Evolutionary conservation across 2,113 vertebrate species (phyloP).

Genomic region (Cinclus cinclus): DNA sequence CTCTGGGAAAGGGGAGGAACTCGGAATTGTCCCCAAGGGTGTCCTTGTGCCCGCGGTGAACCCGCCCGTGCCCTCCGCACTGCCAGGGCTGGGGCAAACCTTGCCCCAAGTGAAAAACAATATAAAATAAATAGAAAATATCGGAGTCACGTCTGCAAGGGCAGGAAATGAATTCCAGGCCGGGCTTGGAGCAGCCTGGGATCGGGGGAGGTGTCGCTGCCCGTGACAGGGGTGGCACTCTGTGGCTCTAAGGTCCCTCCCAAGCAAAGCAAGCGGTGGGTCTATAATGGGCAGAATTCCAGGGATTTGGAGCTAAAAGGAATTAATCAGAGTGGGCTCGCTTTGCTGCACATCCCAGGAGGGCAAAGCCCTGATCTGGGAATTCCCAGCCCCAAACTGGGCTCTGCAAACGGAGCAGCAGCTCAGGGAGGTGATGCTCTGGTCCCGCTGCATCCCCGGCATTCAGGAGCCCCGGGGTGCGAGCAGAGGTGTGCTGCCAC

Average conservation of each 20-base stretch:
- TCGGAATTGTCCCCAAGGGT: not conserved
- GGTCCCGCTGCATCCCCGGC: not conserved
- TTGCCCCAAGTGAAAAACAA: not conserved
- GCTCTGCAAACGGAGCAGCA: not conserved
- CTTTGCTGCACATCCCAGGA: accelerated
- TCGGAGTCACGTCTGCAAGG: not conserved
- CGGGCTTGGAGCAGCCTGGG: not conserved
- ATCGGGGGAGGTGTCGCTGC: accelerated
- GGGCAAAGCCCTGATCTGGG: not conserved
- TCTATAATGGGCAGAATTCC: not conserved
- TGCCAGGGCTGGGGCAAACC: not conserved
- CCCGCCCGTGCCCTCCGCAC: not conserved
- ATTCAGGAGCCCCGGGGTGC: not conserved
- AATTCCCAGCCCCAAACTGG: not conserved
- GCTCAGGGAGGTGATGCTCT: accelerated
- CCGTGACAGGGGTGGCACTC: not conserved
- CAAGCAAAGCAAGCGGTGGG: accelerated
- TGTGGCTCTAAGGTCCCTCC: not conserved
- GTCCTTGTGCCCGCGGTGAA: not conserved
- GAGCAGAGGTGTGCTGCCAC: not conserved
- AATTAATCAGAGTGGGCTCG: not conserved
- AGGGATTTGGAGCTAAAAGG: not conserved
- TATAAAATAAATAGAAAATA: not conserved
- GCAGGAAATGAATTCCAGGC: not conserved
- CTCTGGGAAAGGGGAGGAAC: not conserved